Evolutionary conservation across 2,113 vertebrate species (phyloP).

Genomic region (Protobothrops flavoviridis): DNA sequence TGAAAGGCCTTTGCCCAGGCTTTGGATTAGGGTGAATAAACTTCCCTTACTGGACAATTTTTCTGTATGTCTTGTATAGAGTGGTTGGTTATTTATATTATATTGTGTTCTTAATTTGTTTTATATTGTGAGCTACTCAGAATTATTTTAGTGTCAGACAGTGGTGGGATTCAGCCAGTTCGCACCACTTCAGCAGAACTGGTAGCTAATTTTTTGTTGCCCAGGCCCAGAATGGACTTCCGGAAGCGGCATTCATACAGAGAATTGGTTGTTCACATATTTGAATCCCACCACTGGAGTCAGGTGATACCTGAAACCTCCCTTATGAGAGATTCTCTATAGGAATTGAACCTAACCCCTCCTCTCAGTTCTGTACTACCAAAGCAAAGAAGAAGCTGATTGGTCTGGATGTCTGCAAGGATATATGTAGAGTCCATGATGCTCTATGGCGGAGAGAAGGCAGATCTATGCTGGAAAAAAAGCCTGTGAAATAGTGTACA

Average conservation of each 20-base stretch:
- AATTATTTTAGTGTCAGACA: background rate
- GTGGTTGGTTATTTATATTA: too few relatives aligned
- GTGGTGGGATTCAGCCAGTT: too few relatives aligned
- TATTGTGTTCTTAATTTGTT: background rate
- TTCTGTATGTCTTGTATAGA: too few relatives aligned
- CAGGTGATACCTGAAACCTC: background rate
- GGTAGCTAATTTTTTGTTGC: too few relatives aligned
- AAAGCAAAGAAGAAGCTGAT: background rate
- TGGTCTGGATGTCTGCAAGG: background rate
- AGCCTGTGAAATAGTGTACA: background rate
- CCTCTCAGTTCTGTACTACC: background rate
- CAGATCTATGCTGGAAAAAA: background rate
- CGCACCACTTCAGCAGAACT: too few relatives aligned
- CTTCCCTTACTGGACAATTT: too few relatives aligned
- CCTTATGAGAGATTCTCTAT: background rate
- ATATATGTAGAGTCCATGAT: background rate
- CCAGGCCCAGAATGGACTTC: too few relatives aligned
- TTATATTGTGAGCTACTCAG: background rate
- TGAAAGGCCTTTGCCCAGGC: background rate
- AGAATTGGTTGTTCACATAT: too few relatives aligned
- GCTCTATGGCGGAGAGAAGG: background rate
- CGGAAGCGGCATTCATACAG: too few relatives aligned
- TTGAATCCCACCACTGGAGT: too few relatives aligned
- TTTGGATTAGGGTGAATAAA: too few relatives aligned
- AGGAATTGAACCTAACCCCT: background rate